Conservation (phyloP, 2,888 invertebrate species). For the Odontomyia ornata region DNA sequence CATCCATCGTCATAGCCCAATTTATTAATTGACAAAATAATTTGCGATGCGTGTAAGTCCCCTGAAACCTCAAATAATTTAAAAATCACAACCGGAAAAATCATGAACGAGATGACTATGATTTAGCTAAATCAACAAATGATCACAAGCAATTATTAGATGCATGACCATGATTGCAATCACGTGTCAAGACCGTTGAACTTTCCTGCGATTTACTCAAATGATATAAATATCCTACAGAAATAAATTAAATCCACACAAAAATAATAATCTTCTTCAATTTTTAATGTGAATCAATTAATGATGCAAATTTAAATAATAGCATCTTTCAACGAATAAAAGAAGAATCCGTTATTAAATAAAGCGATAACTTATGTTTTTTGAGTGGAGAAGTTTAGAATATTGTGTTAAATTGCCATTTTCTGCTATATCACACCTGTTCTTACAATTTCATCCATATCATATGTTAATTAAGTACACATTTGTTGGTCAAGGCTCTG, state of each 20-base stretch:
- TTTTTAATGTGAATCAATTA: no score
- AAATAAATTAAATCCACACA: slow-evolving; percentile 32
- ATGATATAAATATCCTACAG: not conserved
- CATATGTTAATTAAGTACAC: no score
- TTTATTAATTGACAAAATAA: slow-evolving; percentile 37
- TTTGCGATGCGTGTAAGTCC: not conserved
- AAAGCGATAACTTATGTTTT: no score
- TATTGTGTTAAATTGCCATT: no score
- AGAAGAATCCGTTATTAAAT: no score
- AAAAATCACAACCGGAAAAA: not conserved
- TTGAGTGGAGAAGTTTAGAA: no score
- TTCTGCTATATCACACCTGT: no score
- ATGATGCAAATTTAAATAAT: no score
- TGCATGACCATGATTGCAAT: not conserved
- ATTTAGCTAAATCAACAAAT: not conserved
- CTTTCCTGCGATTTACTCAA: not conserved
- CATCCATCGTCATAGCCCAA: slow-evolving; percentile 20
- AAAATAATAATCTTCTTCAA: no score
- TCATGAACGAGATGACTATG: not conserved
- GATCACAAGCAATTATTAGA: not conserved
- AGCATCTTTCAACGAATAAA: no score
- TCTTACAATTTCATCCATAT: no score
- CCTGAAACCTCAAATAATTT: not conserved
- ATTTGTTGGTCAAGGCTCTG: no score
- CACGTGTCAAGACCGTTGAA: slow-evolving; percentile 34